Conservation (phyloP, 2,797 vertebrate genomes). For the Muraenolepis orangiensis region DNA sequence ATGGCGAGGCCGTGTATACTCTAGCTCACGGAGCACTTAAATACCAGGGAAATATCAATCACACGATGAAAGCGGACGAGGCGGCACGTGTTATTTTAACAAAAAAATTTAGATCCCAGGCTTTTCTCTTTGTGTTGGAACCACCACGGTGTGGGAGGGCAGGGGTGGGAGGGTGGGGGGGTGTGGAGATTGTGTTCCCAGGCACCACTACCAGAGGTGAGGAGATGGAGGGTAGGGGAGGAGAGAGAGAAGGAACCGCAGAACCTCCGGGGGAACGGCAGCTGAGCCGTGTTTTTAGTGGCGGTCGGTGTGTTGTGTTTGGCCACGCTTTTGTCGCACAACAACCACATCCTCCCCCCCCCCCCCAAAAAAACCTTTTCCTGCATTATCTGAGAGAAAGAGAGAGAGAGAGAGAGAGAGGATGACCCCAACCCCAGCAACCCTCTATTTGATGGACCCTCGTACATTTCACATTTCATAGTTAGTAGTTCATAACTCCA, state of each 20-base stretch:
- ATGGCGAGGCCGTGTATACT: not conserved
- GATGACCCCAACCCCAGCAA: too few species aligned
- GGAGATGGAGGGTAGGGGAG: conserved; percentile 44
- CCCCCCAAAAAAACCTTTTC: conserved; percentile 40
- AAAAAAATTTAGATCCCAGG: not conserved
- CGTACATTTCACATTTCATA: too few species aligned
- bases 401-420: too few species aligned
- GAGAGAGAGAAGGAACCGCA: conserved; percentile 25
- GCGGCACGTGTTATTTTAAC: not conserved
- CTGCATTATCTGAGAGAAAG: too few species aligned
- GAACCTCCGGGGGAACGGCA: conserved; percentile 20
- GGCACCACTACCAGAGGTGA: conserved; percentile 28
- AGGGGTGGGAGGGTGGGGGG: conserved; percentile 33
- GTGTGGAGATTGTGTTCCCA: conserved; percentile 48
- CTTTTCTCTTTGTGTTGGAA: conserved; percentile 3
- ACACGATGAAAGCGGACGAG: not conserved
- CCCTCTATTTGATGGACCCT: too few species aligned
- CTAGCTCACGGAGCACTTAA: not conserved
- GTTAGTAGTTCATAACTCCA: too few species aligned
- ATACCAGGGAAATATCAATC: not conserved
- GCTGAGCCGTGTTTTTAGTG: conserved; percentile 19
- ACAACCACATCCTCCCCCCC: conserved; percentile 55
- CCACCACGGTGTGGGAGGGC: conserved; percentile 35
- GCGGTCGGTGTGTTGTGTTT: conserved; percentile 25
- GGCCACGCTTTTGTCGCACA: conserved; percentile 37